Evolutionary conservation across 1,140 invertebrate genomes (phyloP).

Genomic region (Aphelinus certus): DNA sequence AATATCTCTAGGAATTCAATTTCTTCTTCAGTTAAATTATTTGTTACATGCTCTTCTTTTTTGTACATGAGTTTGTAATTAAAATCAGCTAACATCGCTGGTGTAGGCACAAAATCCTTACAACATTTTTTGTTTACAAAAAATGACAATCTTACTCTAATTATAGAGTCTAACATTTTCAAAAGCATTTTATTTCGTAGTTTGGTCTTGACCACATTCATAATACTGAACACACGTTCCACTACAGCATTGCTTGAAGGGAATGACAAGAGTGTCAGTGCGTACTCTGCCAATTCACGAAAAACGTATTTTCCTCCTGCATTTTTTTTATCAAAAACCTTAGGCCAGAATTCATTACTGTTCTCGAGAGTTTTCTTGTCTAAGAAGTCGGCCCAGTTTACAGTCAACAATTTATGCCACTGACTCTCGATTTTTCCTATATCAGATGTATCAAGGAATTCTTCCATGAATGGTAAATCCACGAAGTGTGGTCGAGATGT

Average conservation of each 20-base stretch:
- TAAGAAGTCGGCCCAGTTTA: constrained; percentile 23
- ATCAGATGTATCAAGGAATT: constrained; percentile 30
- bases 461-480: constrained; percentile 27
- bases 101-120: constrained; percentile 34
- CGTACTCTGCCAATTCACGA: constrained; percentile 38
- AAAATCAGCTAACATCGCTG: constrained; percentile 34
- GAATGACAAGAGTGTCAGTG: constrained; percentile 41
- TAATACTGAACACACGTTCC: constrained; percentile 44
- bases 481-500: constrained; percentile 18
- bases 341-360: constrained; percentile 43
- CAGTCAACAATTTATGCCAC: constrained; percentile 40
- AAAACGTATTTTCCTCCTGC: constrained; percentile 42
- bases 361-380: constrained; percentile 15
- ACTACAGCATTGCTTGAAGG: constrained; percentile 47
- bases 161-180: constrained; percentile 38
- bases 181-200: constrained; percentile 38
- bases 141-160: constrained; percentile 40
- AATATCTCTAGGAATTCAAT: too few relatives aligned
- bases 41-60: too few relatives aligned
- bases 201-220: constrained; percentile 46
- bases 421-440: constrained; percentile 38
- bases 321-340: constrained; percentile 39
- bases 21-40: too few relatives aligned
- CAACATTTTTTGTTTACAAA: constrained; percentile 37
- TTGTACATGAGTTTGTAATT: too few relatives aligned